A percentile compares a stretch with the other conserved stretches of the same genome.
These are phyloP conservation scores for Spodoptera litura DNA, from an alignment of 1,140 invertebrate species.

Conservation along the genomic window DNA sequence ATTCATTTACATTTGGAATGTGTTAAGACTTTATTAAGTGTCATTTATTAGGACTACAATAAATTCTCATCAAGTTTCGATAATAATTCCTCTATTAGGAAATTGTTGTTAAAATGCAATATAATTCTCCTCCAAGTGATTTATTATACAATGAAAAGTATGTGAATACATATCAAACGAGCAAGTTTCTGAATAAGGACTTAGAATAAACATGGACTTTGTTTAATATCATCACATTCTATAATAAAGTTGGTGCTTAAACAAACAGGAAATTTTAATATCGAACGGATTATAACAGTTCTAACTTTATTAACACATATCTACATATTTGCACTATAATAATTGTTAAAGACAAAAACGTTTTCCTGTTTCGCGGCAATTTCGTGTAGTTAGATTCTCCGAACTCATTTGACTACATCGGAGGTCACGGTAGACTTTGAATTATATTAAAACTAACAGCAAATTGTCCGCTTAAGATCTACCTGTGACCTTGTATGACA, in stretches of 20 bases:
- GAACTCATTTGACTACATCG: too few species aligned
- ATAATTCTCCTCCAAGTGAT: slow-evolving; percentile 13
- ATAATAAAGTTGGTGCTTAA: slow-evolving; percentile 24
- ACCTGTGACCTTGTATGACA: background rate
- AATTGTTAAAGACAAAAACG: slow-evolving; percentile 27
- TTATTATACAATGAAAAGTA: slow-evolving; percentile 13
- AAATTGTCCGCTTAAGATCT: background rate
- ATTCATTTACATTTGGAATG: slow-evolving; percentile 38
- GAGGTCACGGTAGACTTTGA: background rate
- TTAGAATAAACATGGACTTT: slow-evolving; percentile 6
- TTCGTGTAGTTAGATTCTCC: slow-evolving; percentile 1
- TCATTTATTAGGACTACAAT: slow-evolving; percentile 28
- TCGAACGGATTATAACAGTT: slow-evolving; percentile 35
- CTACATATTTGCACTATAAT: slow-evolving; percentile 26
- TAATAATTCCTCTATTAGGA: background rate
- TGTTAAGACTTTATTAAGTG: slow-evolving; percentile 17
- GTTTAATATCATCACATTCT: slow-evolving; percentile 24
- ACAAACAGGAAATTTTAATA: slow-evolving; percentile 54
- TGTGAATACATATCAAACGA: slow-evolving; percentile 3
- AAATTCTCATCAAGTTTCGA: slow-evolving; percentile 17
- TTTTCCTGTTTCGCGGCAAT: slow-evolving; percentile 18
- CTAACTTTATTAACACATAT: slow-evolving; percentile 25
- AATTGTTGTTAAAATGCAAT: background rate
- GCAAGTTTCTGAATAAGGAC: slow-evolving; percentile 18
- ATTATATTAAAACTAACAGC: too few species aligned